These are phyloP conservation scores for Buceros bicornis DNA, from an alignment of 2,797 vertebrate genomes.

Conservation along the genomic window DNA sequence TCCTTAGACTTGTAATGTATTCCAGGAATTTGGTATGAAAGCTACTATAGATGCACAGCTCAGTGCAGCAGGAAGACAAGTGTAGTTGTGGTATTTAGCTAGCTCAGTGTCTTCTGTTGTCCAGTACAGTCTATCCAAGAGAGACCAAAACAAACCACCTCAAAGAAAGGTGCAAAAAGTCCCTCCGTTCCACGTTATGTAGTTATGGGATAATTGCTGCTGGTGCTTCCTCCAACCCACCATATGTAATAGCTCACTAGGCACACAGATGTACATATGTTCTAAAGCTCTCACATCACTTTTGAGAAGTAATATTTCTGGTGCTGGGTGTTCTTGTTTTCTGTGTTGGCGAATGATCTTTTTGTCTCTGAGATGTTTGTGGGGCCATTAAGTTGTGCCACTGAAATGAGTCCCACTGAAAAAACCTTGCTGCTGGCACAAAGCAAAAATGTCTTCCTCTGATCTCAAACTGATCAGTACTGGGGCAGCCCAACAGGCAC, in stretches of 20 bases:
- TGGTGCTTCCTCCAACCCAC: not conserved
- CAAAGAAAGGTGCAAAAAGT: not conserved
- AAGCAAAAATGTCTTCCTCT: not conserved
- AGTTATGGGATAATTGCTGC: not conserved
- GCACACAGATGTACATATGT: not conserved
- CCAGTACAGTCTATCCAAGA: not conserved
- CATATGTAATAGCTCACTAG: not conserved
- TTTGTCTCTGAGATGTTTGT: not conserved
- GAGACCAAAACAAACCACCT: not conserved
- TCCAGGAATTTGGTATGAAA: not conserved
- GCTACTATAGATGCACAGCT: not conserved
- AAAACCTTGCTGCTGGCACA: rapidly evolving
- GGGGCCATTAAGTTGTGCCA: not conserved
- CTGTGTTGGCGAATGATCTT: not conserved
- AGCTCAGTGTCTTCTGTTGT: not conserved
- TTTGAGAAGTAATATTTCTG: not conserved
- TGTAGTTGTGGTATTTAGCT: not conserved
- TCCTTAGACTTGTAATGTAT: not conserved
- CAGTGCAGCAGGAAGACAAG: not conserved
- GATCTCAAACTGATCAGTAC: not conserved
- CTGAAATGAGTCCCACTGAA: not conserved
- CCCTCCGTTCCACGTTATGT: not conserved
- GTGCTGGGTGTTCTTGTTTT: not conserved
- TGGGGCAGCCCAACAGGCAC: not conserved
- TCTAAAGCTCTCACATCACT: not conserved